Evolutionary conservation across 2,113 vertebrate species (phyloP).

Genomic region (Spilogale gracilis): DNA sequence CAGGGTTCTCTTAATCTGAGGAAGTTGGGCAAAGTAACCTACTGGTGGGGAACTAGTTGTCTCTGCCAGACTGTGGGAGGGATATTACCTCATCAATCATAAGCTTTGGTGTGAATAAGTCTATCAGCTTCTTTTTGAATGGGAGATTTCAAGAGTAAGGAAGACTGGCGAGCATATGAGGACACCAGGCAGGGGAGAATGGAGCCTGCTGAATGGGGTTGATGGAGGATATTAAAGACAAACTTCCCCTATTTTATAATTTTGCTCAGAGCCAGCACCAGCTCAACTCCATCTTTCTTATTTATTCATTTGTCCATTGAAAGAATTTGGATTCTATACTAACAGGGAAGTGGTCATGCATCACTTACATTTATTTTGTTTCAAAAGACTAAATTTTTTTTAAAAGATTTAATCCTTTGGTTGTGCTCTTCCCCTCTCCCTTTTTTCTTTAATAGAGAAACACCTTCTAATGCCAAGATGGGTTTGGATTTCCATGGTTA

Average conservation of each 20-base stretch:
- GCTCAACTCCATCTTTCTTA: neutral
- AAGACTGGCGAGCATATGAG: neutral
- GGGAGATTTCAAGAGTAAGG: neutral
- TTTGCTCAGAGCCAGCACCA: neutral
- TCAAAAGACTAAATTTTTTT: constrained; percentile 10
- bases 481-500: constrained; percentile 38
- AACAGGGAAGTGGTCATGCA: neutral
- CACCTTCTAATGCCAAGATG: neutral
- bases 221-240: neutral
- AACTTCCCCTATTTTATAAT: neutral
- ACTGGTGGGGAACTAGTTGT: neutral
- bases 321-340: constrained; percentile 28
- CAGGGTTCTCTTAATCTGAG: neutral
- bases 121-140: constrained; percentile 4
- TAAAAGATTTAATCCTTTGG: neutral
- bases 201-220: neutral
- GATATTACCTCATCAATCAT: neutral
- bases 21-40: neutral
- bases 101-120: neutral
- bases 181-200: neutral
- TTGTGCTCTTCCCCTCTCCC: neutral
- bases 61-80: constrained; percentile 21
- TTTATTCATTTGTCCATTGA: neutral
- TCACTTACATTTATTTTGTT: constrained; percentile 33
- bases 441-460: constrained; percentile 40